These are phyloP conservation scores for Melanotaenia duboulayi DNA, from an alignment of 2,113 vertebrate species.

Conservation along the genomic window DNA sequence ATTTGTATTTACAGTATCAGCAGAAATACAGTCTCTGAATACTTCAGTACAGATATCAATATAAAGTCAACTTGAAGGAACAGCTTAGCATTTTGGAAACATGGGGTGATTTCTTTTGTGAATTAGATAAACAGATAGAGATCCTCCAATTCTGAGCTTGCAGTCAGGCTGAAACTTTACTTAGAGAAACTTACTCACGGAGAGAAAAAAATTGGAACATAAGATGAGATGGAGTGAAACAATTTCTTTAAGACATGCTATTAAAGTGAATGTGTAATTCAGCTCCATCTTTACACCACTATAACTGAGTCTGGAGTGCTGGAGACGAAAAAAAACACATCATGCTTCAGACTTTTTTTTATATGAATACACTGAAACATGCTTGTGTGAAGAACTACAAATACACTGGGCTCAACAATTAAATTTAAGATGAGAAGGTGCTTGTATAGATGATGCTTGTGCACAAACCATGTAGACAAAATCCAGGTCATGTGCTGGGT, in stretches of 20 bases:
- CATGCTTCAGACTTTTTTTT: constrained; percentile 44
- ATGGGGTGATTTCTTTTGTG: background rate
- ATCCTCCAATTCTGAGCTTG: background rate
- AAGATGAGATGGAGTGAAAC: too few relatives aligned
- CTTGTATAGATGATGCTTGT: constrained; percentile 18
- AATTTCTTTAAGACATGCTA: too few relatives aligned
- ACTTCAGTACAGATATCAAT: background rate
- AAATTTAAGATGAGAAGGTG: constrained; percentile 24
- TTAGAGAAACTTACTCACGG: background rate
- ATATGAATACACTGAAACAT: constrained; percentile 59
- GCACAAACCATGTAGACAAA: constrained; percentile 11
- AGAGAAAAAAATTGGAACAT: too few relatives aligned
- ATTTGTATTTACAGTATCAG: constrained; percentile 1
- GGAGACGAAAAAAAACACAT: constrained; percentile 20
- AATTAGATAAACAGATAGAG: background rate
- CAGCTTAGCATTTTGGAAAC: background rate
- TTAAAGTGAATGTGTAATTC: background rate
- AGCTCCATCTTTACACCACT: background rate
- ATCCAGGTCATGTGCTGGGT: constrained; percentile 43
- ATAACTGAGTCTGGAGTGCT: constrained; percentile 9
- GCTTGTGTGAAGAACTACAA: constrained; percentile 50
- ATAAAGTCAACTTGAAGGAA: constrained; percentile 14
- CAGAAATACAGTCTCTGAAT: background rate
- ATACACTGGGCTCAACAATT: constrained; percentile 47
- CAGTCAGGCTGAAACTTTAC: background rate